Evolutionary conservation across 2,113 vertebrate species (phyloP).

Genomic region (Gallinago paraguaiae): DNA sequence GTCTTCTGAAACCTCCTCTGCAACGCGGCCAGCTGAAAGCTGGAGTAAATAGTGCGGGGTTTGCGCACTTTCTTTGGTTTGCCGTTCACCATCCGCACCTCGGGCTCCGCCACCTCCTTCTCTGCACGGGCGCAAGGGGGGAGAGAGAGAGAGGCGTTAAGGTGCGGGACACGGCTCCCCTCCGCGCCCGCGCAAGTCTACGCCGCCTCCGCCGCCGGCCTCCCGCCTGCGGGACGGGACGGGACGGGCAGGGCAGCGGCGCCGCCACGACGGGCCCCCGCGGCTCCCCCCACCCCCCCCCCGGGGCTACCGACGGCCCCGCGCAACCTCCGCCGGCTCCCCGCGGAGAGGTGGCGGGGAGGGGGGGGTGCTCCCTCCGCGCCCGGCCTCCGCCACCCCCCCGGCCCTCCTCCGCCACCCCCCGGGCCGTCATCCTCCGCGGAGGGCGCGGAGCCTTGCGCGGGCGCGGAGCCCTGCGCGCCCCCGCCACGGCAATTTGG

Average conservation of each 20-base stretch:
- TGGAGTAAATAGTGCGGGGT: slow-evolving; percentile 97
- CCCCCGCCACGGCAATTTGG: not conserved
- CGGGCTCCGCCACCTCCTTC: slow-evolving; percentile 92
- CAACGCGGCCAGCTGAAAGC: slow-evolving; percentile 96
- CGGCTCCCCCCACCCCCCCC: not conserved
- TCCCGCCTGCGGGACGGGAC: not conserved
- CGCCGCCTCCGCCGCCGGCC: not conserved
- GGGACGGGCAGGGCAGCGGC: not conserved
- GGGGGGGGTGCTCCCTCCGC: not conserved
- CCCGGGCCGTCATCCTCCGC: not conserved
- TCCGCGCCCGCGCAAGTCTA: not conserved
- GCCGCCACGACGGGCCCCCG: not conserved
- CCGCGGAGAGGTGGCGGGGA: not conserved
- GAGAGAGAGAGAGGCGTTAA: slow-evolving; percentile 41
- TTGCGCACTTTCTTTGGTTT: slow-evolving; percentile 99
- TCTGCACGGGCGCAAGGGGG: slow-evolving; percentile 76
- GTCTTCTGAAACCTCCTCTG: slow-evolving; percentile 98
- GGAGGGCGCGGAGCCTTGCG: not conserved
- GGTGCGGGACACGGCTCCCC: not conserved
- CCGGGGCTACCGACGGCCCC: not conserved
- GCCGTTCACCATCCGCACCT: slow-evolving; percentile 98
- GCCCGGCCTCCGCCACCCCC: not conserved
- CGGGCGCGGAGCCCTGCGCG: not conserved
- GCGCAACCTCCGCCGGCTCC: not conserved
- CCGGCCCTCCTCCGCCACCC: not conserved